Conservation (phyloP, 2,888 invertebrate genomes). For the Drosophila siamana region DNA sequence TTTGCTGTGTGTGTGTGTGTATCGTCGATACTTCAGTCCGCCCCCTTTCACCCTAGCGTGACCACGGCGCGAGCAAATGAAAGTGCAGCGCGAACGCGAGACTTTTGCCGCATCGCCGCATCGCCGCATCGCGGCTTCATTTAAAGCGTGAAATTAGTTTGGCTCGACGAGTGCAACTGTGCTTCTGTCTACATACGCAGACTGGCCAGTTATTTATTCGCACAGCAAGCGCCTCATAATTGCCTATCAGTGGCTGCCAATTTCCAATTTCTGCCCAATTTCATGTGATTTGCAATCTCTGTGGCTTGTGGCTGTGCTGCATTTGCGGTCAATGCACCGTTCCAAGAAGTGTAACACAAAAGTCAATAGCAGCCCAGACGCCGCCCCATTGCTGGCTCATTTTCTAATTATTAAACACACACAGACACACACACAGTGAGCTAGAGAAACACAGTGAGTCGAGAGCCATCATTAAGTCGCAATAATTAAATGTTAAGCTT, state of each 20-base stretch:
- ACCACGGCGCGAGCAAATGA: constrained; percentile 56
- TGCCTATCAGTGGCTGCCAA: constrained; percentile 41
- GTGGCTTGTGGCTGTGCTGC: constrained; percentile 3
- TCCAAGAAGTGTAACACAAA: constrained; percentile 65
- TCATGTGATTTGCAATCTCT: constrained; percentile 14
- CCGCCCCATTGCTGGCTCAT: constrained; percentile 65
- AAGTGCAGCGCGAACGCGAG: constrained; percentile 55
- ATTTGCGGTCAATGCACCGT: constrained; percentile 62
- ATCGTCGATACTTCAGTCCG: not conserved
- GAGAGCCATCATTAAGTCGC: constrained; percentile 79
- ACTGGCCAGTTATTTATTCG: constrained; percentile 19
- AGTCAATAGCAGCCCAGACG: constrained; percentile 64
- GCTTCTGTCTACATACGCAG: not conserved
- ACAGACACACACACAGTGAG: constrained; percentile 21
- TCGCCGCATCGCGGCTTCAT: no score
- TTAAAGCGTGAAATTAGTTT: constrained; percentile 83
- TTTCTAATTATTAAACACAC: constrained; percentile 77
- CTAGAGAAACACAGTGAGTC: no score
- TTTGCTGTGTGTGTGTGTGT: no score
- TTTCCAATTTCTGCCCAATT: constrained; percentile 54
- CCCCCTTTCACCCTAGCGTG: constrained; percentile 25
- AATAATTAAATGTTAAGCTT: constrained; percentile 81
- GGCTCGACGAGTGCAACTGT: constrained; percentile 28
- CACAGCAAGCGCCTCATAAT: constrained; percentile 29
- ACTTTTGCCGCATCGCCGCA: constrained; percentile 77